These are phyloP conservation scores for Magallana ariakensis DNA, from an alignment of 1,140 invertebrate species.

Conservation along the genomic window DNA sequence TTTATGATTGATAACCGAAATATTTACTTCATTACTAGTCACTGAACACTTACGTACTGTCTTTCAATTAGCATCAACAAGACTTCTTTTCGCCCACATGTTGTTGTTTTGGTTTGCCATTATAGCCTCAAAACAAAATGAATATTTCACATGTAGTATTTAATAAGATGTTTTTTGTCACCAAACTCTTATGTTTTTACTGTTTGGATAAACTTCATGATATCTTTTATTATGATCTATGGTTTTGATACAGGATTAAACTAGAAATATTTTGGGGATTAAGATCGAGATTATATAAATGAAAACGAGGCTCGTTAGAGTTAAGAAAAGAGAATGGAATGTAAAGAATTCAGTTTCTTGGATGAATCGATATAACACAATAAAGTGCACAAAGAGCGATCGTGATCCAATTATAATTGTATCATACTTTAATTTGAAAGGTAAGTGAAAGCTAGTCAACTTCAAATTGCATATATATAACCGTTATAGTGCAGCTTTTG, in stretches of 20 bases:
- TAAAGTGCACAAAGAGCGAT: slow-evolving; percentile 7
- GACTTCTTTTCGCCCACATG: not conserved
- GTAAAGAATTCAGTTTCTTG: slow-evolving; percentile 36
- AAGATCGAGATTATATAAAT: slow-evolving; percentile 21
- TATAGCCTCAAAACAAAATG: not conserved
- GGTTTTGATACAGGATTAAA: too few relatives aligned
- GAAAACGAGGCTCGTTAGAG: slow-evolving; percentile 28
- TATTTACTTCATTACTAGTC: too few relatives aligned
- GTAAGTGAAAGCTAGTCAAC: not conserved
- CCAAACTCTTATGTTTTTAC: too few relatives aligned
- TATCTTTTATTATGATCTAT: too few relatives aligned
- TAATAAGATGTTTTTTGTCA: too few relatives aligned
- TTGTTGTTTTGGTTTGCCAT: not conserved
- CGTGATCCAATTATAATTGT: not conserved
- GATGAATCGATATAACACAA: slow-evolving; percentile 16
- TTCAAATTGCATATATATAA: not conserved
- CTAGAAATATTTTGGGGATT: not conserved
- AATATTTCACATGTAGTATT: not conserved
- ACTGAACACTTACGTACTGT: too few relatives aligned
- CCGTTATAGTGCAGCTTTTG: not conserved
- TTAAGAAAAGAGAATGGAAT: slow-evolving; percentile 46
- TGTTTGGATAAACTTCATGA: too few relatives aligned
- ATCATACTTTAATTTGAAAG: slow-evolving; percentile 19
- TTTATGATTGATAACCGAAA: too few relatives aligned
- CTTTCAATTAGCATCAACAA: not conserved